Evolutionary conservation across 2,888 invertebrate genomes (phyloP), one percentile per base, ranked within the genome.

Genomic region (Griposia aprilina): DNA sequence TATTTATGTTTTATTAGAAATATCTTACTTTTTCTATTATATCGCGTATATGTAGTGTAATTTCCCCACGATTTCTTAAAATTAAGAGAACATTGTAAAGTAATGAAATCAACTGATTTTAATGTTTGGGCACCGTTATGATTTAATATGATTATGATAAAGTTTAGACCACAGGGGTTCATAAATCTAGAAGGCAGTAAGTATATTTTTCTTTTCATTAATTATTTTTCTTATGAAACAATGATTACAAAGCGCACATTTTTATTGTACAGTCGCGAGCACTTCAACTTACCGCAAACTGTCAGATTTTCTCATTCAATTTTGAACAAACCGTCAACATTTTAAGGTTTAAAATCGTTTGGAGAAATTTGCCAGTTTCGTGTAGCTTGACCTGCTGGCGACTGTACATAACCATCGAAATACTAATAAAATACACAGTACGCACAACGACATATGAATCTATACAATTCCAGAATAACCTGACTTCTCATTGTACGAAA

Each of bases 221-320:
- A 65, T 20, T 23, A 11, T n/a, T 66, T 55, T 41, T 50, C 11
- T 13, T 70, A 55, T 23, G 11, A 66, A 60, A 41, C 23, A 52
- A 75, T 77, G 0, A 57, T 70, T 60, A 72, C 26, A 36, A 68
- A 83, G 13, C 78, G 81, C 87, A 85, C 83, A 81, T 75, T 68
- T 76, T 74, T 57, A 76, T 75, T 69, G 50, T 67, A n/a, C n/a
- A n/a, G n/a, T n/a, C n/a, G n/a, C n/a, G n/a, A n/a, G n/a, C n/a
- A n/a, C n/a, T n/a, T n/a, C n/a, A n/a, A n/a, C n/a, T n/a, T n/a
- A n/a, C n/a, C n/a, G n/a, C n/a, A n/a, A n/a, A n/a, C n/a, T n/a
- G n/a, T n/a, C n/a, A n/a, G n/a, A n/a, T n/a, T n/a, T n/a, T n/a
- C n/a, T n/a, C n/a, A n/a, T n/a, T n/a, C n/a, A n/a, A n/a, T n/a